A percentile compares a stretch with the other conserved stretches of the same genome.
Conservation (phyloP, 2,113 vertebrate genomes). For the Amblyornis subalaris region DNA sequence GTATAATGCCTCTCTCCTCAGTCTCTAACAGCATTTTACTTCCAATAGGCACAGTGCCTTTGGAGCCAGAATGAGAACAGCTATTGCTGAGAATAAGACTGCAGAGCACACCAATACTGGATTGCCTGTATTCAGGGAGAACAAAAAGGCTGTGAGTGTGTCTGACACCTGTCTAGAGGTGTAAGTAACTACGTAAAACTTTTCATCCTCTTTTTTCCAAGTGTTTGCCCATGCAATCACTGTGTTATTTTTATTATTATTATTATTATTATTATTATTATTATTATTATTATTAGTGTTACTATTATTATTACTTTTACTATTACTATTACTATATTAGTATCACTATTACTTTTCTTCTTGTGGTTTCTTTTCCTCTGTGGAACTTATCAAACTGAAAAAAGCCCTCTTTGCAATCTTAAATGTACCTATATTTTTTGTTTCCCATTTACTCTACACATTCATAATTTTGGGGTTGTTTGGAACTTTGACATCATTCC, state of each 20-base stretch:
- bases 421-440: neutral
- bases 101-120: neutral
- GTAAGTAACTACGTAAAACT: neutral
- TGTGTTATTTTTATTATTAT: neutral
- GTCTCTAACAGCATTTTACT: neutral
- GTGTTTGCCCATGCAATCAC: neutral
- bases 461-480: neutral
- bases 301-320: fast-evolving
- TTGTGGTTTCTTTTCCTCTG: neutral
- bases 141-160: neutral
- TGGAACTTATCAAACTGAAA: neutral
- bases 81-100: neutral
- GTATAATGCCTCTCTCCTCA: neutral
- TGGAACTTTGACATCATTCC: neutral
- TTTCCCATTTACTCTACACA: neutral
- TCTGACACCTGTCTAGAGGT: neutral
- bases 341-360: fast-evolving
- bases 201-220: neutral
- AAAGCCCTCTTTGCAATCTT: neutral
- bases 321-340: no score
- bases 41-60: neutral
- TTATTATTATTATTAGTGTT: neutral
- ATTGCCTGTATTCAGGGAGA: neutral
- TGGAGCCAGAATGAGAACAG: neutral
- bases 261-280: neutral